Conservation (phyloP, 2,113 vertebrate genomes). For the Neolamprologus toae region DNA sequence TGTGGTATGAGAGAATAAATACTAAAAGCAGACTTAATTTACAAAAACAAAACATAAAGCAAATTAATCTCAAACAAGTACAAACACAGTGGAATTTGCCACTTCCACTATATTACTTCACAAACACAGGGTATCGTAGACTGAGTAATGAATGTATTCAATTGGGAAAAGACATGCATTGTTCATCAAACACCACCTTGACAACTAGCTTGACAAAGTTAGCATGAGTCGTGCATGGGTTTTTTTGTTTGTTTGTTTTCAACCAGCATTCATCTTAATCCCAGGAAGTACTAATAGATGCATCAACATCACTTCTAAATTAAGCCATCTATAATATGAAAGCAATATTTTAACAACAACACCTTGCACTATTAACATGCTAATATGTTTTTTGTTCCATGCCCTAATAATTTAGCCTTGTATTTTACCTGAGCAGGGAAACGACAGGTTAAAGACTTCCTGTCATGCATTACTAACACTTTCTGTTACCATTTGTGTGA, state of each 20-base stretch:
- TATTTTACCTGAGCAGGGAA: neutral
- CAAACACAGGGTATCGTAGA: constrained; percentile 18
- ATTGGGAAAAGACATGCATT: neutral
- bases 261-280: neutral
- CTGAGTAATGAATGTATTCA: neutral
- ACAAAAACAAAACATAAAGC: neutral
- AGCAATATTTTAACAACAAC: neutral
- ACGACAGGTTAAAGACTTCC: neutral
- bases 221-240: neutral
- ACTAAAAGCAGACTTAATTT: neutral
- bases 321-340: neutral
- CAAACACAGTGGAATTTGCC: neutral
- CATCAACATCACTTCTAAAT: neutral
- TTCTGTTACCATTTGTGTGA: neutral
- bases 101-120: neutral
- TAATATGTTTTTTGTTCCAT: neutral
- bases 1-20: neutral
- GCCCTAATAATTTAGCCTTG: neutral
- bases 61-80: neutral
- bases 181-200: neutral
- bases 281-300: neutral
- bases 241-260: neutral
- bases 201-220: neutral
- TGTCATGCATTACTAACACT: neutral
- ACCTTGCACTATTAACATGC: neutral